A percentile compares a stretch with the other conserved stretches of the same genome.
Evolutionary conservation across 2,797 vertebrate species (phyloP).

Genomic region (Borostomias antarcticus): DNA sequence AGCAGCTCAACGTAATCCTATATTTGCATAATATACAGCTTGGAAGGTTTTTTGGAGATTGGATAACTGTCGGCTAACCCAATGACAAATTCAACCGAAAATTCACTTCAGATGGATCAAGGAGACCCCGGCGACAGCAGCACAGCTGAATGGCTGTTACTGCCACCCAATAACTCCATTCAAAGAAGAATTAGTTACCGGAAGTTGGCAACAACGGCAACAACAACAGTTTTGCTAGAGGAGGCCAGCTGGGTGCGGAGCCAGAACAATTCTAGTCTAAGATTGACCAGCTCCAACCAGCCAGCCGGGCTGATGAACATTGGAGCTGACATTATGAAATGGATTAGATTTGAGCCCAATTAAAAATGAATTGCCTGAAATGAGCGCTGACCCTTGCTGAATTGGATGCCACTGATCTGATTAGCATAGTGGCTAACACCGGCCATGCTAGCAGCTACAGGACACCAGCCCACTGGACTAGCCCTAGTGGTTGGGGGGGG

Average conservation of each 20-base stretch:
- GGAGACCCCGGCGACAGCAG: not conserved
- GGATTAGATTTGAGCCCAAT: slow-evolving; percentile 80
- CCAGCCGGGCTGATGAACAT: slow-evolving; percentile 54
- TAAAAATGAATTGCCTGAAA: slow-evolving; percentile 78
- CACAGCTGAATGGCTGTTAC: not conserved
- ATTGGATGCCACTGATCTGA: slow-evolving; percentile 77
- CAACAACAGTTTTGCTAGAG: not conserved
- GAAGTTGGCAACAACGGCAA: not conserved
- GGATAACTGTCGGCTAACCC: too few relatives aligned
- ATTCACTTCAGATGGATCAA: too few relatives aligned
- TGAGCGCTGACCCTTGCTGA: slow-evolving; percentile 73
- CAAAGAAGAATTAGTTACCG: not conserved
- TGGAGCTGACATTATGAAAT: slow-evolving; percentile 72
- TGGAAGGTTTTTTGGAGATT: too few relatives aligned
- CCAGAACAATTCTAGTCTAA: not conserved
- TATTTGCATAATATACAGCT: too few relatives aligned
- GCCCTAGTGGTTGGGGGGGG: not conserved
- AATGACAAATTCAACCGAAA: too few relatives aligned
- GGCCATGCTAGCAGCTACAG: slow-evolving; percentile 56
- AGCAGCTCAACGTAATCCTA: too few relatives aligned
- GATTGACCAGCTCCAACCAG: slow-evolving; percentile 50
- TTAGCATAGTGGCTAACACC: slow-evolving; percentile 66
- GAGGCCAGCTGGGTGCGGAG: not conserved
- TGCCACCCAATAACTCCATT: not conserved
- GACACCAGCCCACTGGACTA: slow-evolving; percentile 40